Base-by-base conservation (phyloP, 2,888 invertebrate genomes). In the Cryptus armator region DNA sequence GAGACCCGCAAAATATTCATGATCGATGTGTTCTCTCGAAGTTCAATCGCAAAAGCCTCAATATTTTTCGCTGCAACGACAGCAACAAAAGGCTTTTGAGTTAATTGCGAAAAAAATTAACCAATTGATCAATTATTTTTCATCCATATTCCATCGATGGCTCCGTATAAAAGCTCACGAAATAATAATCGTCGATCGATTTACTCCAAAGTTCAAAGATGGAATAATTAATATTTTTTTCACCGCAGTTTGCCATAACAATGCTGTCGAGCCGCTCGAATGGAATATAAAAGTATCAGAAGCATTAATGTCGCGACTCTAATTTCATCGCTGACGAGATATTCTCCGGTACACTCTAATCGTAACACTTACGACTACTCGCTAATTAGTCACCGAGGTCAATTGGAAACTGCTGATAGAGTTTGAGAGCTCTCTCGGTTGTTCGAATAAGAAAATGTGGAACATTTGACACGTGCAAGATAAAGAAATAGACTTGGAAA, bases 381-480 rank as follows among this genome's bases (percentile, higher is more conserved):
- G 88, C 84, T 88, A 88, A 88, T 88, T 88, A 82, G 70, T 68
- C 66, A 80, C 83, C 79, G 85, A 87, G 87, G 88, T 84, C 86
- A 84, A 88, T 87, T 87, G 76, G 78, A 81, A 84, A 53, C 67
- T 29, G 72, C 53, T 56, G 77, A 82, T 66, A 14, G 79, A 82
- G 66, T 48, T 59, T 72, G 29, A 72, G 78, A 75, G n/a, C 62
- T 48, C 48, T 29, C 62, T n/a, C 62, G 62, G 32, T 62, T 6
- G 62, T 29, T 14, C n/a, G 10, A 37, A n/a, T 4, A 24, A 64
- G 29, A 68, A 70, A 81, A 81, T 81, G 70, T 76, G n/a, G 59
- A 68, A 62, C 81, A 59, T 29, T 10, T 48, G 37, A 19, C 74
- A 48, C 59, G 29, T 59, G 29, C 24, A 12, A 24, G 6, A 59